Conservation (phyloP, 2,888 invertebrate genomes). For the Cremastinae sp. region DNA sequence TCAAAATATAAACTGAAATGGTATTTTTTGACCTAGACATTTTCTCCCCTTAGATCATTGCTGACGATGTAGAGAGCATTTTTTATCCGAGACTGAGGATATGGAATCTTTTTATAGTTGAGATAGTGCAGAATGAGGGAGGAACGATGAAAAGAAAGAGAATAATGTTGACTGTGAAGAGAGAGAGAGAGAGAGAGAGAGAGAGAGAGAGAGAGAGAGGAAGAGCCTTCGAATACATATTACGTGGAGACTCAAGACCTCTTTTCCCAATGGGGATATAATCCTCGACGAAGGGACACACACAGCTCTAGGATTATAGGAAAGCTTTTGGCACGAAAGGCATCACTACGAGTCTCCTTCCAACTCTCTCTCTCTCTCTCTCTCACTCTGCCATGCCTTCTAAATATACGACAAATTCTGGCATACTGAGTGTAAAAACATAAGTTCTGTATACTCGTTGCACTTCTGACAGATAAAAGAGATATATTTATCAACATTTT, state of each 20-base stretch:
- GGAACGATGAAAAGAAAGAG: slow-evolving; percentile 12
- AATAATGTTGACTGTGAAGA: background rate
- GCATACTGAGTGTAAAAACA: too few species aligned
- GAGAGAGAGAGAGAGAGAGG: slow-evolving; percentile 11
- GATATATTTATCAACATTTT: too few species aligned
- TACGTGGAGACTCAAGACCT: slow-evolving; percentile 29
- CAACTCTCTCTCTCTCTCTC: slow-evolving; percentile 28
- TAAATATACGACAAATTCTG: background rate
- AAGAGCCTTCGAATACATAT: slow-evolving; percentile 36
- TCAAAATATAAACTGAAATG: too few species aligned
- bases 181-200: too few species aligned
- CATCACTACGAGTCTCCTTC: slow-evolving; percentile 46
- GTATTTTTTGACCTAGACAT: too few species aligned
- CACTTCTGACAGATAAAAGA: too few species aligned
- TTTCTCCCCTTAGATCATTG: too few species aligned
- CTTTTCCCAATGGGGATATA: slow-evolving; percentile 47
- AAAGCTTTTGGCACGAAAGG: slow-evolving; percentile 46
- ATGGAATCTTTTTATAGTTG: background rate
- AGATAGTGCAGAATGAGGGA: background rate
- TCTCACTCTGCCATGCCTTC: background rate
- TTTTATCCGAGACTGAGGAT: background rate
- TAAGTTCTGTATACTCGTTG: too few species aligned
- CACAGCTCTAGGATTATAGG: slow-evolving; percentile 52
- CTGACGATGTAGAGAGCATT: slow-evolving; percentile 6
- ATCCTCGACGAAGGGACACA: slow-evolving; percentile 52